These are phyloP conservation scores for Octomys mimax DNA, from an alignment of 2,797 vertebrate species.

Conservation along the genomic window DNA sequence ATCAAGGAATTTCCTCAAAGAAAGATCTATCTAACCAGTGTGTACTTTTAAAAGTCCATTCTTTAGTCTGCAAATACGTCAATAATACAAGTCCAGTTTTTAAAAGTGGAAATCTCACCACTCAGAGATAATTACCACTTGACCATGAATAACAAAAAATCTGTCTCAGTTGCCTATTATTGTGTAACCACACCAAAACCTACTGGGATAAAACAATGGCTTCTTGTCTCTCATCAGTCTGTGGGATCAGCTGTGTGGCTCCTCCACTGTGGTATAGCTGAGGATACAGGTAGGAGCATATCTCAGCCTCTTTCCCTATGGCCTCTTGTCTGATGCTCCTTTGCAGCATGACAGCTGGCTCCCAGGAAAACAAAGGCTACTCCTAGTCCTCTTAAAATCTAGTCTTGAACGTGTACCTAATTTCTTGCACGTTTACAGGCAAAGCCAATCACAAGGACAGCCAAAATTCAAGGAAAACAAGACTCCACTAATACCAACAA, in stretches of 20 bases:
- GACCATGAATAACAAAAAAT: neutral
- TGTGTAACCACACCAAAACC: neutral
- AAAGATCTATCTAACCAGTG: neutral
- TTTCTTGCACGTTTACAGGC: neutral
- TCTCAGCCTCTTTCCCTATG: neutral
- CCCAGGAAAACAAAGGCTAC: constrained; percentile 12
- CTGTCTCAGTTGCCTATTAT: neutral
- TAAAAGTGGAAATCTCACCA: neutral
- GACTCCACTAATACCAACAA: neutral
- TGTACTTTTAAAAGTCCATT: neutral
- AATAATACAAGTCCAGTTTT: constrained; percentile 46
- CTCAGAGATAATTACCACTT: constrained; percentile 4
- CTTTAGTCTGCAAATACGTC: constrained; percentile 5
- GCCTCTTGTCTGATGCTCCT: neutral
- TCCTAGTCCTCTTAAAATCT: neutral
- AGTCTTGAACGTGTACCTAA: neutral
- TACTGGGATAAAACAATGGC: neutral
- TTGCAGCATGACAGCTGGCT: neutral
- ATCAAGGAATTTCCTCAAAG: neutral
- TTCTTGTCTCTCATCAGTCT: constrained; percentile 8
- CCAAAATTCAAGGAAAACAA: neutral
- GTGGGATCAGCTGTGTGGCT: neutral
- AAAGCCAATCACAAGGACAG: neutral
- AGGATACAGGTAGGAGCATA: neutral
- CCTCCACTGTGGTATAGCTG: neutral